Evolutionary conservation across 2,797 vertebrate species (phyloP).

Genomic region (Pygocentrus nattereri): DNA sequence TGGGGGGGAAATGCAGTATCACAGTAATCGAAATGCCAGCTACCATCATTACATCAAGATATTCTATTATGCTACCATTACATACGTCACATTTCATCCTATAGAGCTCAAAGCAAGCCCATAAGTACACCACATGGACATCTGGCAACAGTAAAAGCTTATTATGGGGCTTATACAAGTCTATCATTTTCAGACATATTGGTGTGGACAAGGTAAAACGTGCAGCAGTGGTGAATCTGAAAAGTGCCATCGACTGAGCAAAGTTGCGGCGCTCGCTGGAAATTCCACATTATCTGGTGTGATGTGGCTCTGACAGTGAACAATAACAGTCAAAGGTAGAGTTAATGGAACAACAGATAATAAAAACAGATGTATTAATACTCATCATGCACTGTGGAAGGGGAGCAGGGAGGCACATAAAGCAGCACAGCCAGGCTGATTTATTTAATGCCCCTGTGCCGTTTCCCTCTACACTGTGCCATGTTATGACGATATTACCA

Average conservation of each 20-base stretch:
- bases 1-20: constrained; percentile 44
- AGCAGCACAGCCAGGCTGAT: constrained; percentile 52
- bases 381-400: constrained; percentile 51
- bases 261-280: constrained; percentile 20
- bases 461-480: constrained; percentile 48
- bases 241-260: constrained; percentile 43
- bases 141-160: constrained; percentile 43
- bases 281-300: constrained; percentile 12
- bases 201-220: constrained; percentile 46
- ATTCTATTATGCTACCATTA: constrained; percentile 43
- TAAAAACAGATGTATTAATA: constrained; percentile 62
- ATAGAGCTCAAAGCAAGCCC: constrained; percentile 8
- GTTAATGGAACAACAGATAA: constrained; percentile 62
- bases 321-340: constrained; percentile 54
- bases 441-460: constrained; percentile 58
- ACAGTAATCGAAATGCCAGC: constrained; percentile 49
- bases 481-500: constrained; percentile 67
- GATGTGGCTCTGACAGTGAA: constrained; percentile 28
- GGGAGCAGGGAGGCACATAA: constrained; percentile 53
- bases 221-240: neutral
- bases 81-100: constrained; percentile 49
- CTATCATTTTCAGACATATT: constrained; percentile 47
- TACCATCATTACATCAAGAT: constrained; percentile 51
- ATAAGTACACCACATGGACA: constrained; percentile 56
- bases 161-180: constrained; percentile 17